phyloP scores from a whole-genome alignment of 64 coral and sea anemone genomes.

The Platygyra sinensis region DNA sequence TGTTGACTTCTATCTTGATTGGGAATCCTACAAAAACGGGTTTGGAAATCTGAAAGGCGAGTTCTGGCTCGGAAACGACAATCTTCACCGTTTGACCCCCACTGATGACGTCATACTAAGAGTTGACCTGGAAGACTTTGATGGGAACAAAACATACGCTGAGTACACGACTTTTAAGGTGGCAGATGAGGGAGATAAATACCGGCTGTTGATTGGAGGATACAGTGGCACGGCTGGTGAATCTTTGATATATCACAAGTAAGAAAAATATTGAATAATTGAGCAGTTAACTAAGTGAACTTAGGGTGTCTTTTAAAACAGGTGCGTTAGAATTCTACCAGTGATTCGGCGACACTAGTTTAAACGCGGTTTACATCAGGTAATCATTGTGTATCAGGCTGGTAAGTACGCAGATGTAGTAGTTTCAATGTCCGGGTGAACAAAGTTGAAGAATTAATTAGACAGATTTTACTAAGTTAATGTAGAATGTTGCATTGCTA shows the following conservation, averaged over 20 bases:
- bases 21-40: neutral
- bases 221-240: neutral
- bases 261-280: too few species aligned
- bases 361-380: too few species aligned
- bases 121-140: slow-evolving; percentile 10
- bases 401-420: too few species aligned
- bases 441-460: neutral
- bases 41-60: neutral
- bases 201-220: neutral
- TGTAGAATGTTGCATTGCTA: too few species aligned
- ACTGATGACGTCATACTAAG: slow-evolving; percentile 32
- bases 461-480: too few species aligned
- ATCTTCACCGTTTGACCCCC: neutral
- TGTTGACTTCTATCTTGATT: neutral
- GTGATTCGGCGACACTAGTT: too few species aligned
- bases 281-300: too few species aligned
- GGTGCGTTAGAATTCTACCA: too few species aligned
- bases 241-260: neutral
- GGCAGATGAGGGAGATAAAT: neutral
- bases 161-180: slow-evolving; percentile 2
- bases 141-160: neutral
- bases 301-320: too few species aligned
- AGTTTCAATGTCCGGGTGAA: neutral
- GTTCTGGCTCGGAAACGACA: slow-evolving; percentile 1
- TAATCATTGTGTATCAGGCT: too few species aligned